phyloP scores from a whole-genome alignment of 2,797 vertebrate genomes.

The Neosilurus mollespiculum region DNA sequence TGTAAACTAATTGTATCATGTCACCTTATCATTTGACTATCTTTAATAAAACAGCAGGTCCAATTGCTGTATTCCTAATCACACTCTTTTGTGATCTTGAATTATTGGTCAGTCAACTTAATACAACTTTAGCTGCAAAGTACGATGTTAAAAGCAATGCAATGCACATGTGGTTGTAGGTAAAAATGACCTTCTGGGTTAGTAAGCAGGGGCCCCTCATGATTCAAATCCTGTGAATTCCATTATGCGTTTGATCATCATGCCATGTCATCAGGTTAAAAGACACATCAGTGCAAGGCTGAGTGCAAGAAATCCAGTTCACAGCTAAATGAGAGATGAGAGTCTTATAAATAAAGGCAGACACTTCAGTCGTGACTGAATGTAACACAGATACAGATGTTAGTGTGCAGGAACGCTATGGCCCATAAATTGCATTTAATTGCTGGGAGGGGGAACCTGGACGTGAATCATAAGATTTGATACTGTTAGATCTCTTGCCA shows the following conservation, averaged over 20 bases:
- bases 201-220: neutral
- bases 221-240: neutral
- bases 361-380: constrained; percentile 17
- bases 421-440: constrained; percentile 50
- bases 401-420: constrained; percentile 30
- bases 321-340: constrained; percentile 16
- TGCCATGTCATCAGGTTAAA: neutral
- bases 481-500: constrained; percentile 40
- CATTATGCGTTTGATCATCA: neutral
- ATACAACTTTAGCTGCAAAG: neutral
- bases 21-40: neutral
- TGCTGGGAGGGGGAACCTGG: constrained; percentile 38
- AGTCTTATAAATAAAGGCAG: constrained; percentile 24
- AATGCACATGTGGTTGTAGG: neutral
- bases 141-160: neutral
- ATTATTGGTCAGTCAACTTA: neutral
- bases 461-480: constrained; percentile 37
- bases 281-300: constrained; percentile 4
- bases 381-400: constrained; percentile 40
- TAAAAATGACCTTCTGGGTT: neutral
- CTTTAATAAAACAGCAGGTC: neutral
- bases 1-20: too few species aligned
- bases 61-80: too few species aligned
- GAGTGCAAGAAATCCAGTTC: neutral
- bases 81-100: neutral